A percentile compares a stretch with the other conserved stretches of the same genome.
Conservation (phyloP, 2,113 vertebrate species). For the Arvicanthis niloticus region DNA sequence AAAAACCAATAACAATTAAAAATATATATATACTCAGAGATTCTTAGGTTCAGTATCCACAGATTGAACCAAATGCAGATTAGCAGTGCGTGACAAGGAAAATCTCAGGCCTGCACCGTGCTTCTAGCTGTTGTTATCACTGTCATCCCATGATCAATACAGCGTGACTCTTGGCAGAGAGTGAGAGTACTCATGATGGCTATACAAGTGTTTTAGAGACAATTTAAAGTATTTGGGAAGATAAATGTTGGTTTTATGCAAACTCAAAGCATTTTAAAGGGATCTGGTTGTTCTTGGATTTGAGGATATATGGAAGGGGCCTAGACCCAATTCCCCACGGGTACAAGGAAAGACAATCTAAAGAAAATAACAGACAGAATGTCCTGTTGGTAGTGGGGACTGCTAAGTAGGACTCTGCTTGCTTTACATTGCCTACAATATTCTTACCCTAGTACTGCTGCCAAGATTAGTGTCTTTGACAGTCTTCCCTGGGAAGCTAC, state of each 20-base stretch:
- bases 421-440: rapidly evolving
- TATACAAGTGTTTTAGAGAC: background rate
- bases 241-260: background rate
- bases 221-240: background rate
- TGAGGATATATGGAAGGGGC: background rate
- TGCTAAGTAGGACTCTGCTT: background rate
- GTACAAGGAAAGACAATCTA: background rate
- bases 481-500: rapidly evolving
- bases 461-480: background rate
- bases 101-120: too few relatives aligned
- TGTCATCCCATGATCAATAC: background rate
- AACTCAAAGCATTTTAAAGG: background rate
- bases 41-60: background rate
- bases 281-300: background rate
- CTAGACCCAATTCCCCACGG: background rate
- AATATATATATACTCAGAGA: background rate
- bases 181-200: too few relatives aligned
- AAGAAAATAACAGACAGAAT: rapidly evolving
- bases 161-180: background rate
- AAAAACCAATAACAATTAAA: background rate
- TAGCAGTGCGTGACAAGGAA: background rate
- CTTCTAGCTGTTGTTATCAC: too few relatives aligned
- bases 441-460: too few relatives aligned
- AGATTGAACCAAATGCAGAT: background rate
- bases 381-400: rapidly evolving